Base-by-base conservation (phyloP, 35 echinoderm and acorn worm genomes). In the Apostichopus californicus region DNA sequence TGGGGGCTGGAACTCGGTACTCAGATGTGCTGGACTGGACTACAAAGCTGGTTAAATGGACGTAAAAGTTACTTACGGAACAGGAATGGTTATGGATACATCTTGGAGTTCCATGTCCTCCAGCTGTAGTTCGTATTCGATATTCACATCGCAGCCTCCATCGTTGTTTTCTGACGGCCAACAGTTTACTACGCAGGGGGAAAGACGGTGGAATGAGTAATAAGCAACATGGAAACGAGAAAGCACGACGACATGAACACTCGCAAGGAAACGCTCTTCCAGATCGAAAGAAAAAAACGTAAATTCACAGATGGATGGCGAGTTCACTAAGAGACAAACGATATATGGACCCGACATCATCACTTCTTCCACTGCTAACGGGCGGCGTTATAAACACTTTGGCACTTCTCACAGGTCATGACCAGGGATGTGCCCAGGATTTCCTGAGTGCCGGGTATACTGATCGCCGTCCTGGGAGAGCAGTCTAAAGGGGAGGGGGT, bases 111-210 rank as follows among this genome's bases (percentile, higher is more conserved):
- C 97, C 93, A 98, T 94, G 52, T 96, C 70, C 4, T 98, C 96
- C 71, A 96, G 90, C 54, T 88, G 75, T 25, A 98, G 59, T 88
- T 95, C 93, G 71, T 98, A 98, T 83, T 98, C 97, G 71, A 98
- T 98, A 91, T 98, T 98, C 14, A 98, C 97, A 89, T 98, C 97
- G 89, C 97, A 98, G 1, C 97, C 97, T 34, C 93, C 93, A 52
- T 96, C 91, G 61, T 98, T 96, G 87, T 98, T 98, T 89, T 95
- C 94, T 61, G 97, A 98, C 0, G 97, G 97, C 97, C 96, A 98
- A 78, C 97, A 98, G 64, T 98, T 98, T 21, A 98, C 96, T 98
- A 90, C 4, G 63, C 68, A n/a, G 56, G 24, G 0, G 52, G 52
- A 57, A 64, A 25, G n/a, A 87, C 4, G 2, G 17, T 46, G 26